A percentile compares a stretch with the other conserved stretches of the same genome.
Conservation (phyloP, 1,140 invertebrate genomes). For the Chymomyza costata region DNA sequence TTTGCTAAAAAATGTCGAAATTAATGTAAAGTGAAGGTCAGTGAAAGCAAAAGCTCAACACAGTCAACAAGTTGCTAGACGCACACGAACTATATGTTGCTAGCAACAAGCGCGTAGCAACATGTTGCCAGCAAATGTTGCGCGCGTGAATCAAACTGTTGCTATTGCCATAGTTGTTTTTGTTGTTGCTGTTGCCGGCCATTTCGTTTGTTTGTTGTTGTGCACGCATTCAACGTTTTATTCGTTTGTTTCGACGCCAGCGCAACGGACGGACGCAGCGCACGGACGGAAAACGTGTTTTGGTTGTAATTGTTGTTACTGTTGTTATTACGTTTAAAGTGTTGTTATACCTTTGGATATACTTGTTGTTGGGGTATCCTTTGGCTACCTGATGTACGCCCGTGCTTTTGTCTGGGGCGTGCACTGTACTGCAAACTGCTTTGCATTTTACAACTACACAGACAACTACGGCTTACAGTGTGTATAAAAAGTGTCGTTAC, state of each 20-base stretch:
- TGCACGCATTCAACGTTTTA: no score
- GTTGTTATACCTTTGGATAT: slow-evolving; percentile 16
- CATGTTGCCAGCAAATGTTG: slow-evolving; percentile 5
- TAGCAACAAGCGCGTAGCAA: no score
- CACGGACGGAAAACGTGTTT: no score
- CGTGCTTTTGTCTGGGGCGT: no score
- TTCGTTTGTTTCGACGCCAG: slow-evolving; percentile 34
- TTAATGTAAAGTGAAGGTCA: slow-evolving; percentile 55
- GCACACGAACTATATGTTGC: slow-evolving; percentile 9
- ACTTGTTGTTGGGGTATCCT: slow-evolving; percentile 24
- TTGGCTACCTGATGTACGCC: no score
- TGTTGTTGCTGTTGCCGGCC: slow-evolving; percentile 34
- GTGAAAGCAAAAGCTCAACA: slow-evolving; percentile 10
- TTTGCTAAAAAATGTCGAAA: slow-evolving; percentile 24
- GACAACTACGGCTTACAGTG: neutral
- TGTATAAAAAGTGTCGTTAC: no score
- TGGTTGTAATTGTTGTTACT: neutral
- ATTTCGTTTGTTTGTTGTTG: slow-evolving; percentile 37
- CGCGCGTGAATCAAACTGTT: slow-evolving; percentile 1
- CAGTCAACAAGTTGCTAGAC: slow-evolving; percentile 33
- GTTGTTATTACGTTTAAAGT: slow-evolving; percentile 9
- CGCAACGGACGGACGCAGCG: slow-evolving; percentile 36
- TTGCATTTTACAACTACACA: slow-evolving; percentile 48
- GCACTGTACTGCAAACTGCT: slow-evolving; percentile 51
- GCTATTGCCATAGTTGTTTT: slow-evolving; percentile 28